Evolutionary conservation across 2,113 vertebrate species (phyloP).

Genomic region (Gasterosteus nipponicus): DNA sequence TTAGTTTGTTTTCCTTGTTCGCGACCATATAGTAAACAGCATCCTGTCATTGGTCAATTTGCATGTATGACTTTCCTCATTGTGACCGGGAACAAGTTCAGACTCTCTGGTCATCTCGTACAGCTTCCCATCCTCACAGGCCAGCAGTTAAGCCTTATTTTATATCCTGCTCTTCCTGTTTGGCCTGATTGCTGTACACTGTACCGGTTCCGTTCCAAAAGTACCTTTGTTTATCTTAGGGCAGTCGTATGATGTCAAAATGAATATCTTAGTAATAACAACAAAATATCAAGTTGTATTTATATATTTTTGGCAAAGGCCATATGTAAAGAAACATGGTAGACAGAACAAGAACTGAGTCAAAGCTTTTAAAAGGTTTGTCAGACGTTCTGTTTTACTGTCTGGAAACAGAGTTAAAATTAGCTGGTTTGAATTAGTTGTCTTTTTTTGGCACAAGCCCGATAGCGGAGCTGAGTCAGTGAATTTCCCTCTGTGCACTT

Average conservation of each 20-base stretch:
- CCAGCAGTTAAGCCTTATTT: constrained; percentile 10
- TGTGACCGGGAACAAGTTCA: constrained; percentile 14
- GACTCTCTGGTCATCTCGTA: constrained; percentile 24
- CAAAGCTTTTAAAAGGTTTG: constrained; percentile 41
- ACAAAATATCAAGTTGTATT: not conserved
- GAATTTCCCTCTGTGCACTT: constrained; percentile 31
- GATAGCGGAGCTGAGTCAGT: constrained; percentile 42
- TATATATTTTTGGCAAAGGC: constrained; percentile 15
- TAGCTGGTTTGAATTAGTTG: constrained; percentile 50
- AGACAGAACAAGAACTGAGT: constrained; percentile 44
- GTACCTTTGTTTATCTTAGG: not conserved
- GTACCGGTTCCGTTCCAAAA: not conserved
- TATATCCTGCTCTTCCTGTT: constrained; percentile 7
- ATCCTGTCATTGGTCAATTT: constrained; percentile 41
- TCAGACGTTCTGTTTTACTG: constrained; percentile 45
- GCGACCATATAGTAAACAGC: constrained; percentile 18
- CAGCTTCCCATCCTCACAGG: constrained; percentile 16
- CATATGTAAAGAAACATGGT: constrained; percentile 9
- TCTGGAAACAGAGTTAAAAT: constrained; percentile 62
- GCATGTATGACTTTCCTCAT: constrained; percentile 47
- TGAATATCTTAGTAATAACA: not conserved
- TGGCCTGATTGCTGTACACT: constrained; percentile 11
- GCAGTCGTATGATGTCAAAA: not conserved
- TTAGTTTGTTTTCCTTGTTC: constrained; percentile 25
- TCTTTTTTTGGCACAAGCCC: constrained; percentile 43